Conservation (phyloP, 2,888 invertebrate genomes). For the Galerucella pusilla region DNA sequence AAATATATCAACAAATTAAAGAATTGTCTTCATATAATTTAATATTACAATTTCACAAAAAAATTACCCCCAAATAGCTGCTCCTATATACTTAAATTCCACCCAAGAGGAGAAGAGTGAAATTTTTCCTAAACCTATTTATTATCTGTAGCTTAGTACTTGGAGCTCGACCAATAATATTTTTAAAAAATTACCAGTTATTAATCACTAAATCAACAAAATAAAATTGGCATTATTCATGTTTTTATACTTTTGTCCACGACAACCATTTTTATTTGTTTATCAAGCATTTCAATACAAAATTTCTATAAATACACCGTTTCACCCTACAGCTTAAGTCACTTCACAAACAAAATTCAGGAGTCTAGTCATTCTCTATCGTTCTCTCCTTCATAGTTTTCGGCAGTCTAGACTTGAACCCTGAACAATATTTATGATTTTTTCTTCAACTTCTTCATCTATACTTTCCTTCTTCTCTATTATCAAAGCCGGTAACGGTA, state of each 20-base stretch:
- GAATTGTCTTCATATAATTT: background rate
- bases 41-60: conserved; percentile 12
- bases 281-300: too few relatives aligned
- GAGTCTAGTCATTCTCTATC: too few relatives aligned
- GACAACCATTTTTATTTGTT: too few relatives aligned
- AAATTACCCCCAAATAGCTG: background rate
- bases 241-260: background rate
- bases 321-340: too few relatives aligned
- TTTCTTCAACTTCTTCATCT: too few relatives aligned
- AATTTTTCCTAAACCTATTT: conserved; percentile 25
- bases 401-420: too few relatives aligned
- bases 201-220: conserved; percentile 1
- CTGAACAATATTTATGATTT: too few relatives aligned
- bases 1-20: background rate
- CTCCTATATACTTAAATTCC: conserved; percentile 4
- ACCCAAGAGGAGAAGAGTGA: conserved; percentile 7
- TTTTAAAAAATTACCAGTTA: conserved; percentile 6
- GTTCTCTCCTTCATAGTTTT: too few relatives aligned
- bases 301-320: too few relatives aligned
- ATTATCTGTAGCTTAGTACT: conserved; percentile 22
- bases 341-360: too few relatives aligned
- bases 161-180: conserved; percentile 23
- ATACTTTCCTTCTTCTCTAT: too few relatives aligned
- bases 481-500: too few relatives aligned
- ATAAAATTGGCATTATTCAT: background rate